phyloP scores from a whole-genome alignment of 2,113 vertebrate species.

The Carassius carassius region DNA sequence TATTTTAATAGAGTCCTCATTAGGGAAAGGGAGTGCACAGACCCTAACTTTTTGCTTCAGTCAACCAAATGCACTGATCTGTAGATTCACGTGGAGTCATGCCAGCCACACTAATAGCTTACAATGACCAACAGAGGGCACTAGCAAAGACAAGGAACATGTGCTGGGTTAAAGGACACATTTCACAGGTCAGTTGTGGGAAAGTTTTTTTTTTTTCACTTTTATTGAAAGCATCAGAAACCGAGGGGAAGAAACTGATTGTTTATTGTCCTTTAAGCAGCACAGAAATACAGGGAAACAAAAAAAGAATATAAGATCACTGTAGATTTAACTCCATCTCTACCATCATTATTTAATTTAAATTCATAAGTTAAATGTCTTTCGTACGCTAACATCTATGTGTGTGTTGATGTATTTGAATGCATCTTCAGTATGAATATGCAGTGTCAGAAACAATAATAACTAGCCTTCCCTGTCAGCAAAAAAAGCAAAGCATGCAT shows the following conservation, averaged over 20 bases:
- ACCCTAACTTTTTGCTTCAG: conserved; percentile 66
- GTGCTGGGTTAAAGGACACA: conserved; percentile 51
- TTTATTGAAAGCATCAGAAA: not conserved
- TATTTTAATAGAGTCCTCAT: conserved; percentile 62
- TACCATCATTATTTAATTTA: too few species aligned
- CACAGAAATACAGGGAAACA: conserved; percentile 22
- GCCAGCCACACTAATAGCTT: conserved; percentile 64
- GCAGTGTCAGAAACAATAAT: conserved; percentile 1
- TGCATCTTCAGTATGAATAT: conserved; percentile 8
- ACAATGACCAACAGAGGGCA: conserved; percentile 49
- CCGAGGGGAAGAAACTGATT: not conserved
- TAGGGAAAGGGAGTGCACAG: conserved; percentile 63
- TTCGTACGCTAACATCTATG: conserved; percentile 30
- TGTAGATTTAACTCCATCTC: conserved; percentile 15
- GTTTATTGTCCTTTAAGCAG: conserved; percentile 24
- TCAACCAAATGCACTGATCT: conserved; percentile 92
- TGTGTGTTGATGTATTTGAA: not conserved
- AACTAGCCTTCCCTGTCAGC: conserved; percentile 6
- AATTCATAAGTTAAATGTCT: not conserved
- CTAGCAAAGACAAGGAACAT: not conserved
- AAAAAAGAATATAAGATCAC: conserved; percentile 6
- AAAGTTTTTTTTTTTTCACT: not conserved
- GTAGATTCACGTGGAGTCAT: conserved; percentile 73
- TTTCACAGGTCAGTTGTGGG: not conserved
- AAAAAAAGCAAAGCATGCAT: conserved; percentile 28